A percentile compares a stretch with the other conserved stretches of the same genome.
phyloP scores from a whole-genome alignment of 2,888 invertebrate genomes.

The Drosophila neoperkinsi region DNA sequence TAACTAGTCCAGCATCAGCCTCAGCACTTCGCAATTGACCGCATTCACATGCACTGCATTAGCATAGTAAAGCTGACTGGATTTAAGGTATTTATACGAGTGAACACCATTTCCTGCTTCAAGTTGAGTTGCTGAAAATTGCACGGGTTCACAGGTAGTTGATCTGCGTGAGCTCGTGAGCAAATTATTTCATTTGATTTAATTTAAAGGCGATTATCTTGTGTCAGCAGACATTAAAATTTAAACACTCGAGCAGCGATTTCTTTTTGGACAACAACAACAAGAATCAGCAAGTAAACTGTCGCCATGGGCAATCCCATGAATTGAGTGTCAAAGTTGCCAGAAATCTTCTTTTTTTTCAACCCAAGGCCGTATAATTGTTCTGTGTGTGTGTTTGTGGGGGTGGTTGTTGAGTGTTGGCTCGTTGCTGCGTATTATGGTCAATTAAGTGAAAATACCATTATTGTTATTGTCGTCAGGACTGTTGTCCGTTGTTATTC shows the following conservation, averaged over 20 bases:
- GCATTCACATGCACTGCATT: conserved; percentile 56
- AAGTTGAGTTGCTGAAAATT: conserved; percentile 19
- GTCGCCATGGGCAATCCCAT: conserved; percentile 62
- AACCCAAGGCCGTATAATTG: neutral
- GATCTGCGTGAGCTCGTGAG: conserved; percentile 37
- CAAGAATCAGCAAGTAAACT: conserved; percentile 55
- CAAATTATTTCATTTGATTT: conserved; percentile 65
- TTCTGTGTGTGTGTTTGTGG: neutral
- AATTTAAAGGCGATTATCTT: conserved; percentile 61
- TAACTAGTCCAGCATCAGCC: conserved; percentile 38
- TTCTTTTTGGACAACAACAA: conserved; percentile 23
- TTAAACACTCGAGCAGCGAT: neutral
- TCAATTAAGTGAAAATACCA: conserved; percentile 82
- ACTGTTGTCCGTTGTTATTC: conserved; percentile 12
- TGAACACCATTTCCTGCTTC: conserved; percentile 11
- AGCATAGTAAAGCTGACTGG: conserved; percentile 48
- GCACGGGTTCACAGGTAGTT: conserved; percentile 32
- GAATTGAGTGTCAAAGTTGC: conserved; percentile 59
- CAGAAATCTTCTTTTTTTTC: conserved; percentile 44
- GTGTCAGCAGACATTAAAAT: conserved; percentile 55
- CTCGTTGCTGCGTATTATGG: conserved; percentile 73
- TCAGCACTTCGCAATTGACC: conserved; percentile 47
- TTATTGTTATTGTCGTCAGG: conserved; percentile 65
- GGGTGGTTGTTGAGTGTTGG: neutral
- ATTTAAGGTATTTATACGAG: conserved; percentile 33